Evolutionary conservation across 2,888 invertebrate species (phyloP).

Genomic region (Drosophila neonasuta): DNA sequence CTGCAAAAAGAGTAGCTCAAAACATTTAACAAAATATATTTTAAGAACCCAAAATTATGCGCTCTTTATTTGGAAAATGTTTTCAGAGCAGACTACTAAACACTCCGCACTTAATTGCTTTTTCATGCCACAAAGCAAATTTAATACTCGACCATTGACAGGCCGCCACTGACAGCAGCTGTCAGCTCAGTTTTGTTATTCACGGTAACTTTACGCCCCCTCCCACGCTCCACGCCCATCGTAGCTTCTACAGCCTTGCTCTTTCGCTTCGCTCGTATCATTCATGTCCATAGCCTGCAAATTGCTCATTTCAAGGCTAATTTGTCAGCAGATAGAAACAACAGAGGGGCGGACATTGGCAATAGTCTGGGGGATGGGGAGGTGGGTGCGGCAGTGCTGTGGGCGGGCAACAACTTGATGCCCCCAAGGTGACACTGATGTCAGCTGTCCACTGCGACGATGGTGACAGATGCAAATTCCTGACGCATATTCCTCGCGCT

Average conservation of each 20-base stretch:
- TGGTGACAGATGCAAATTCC: slow-evolving; percentile 62
- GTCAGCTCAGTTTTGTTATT: slow-evolving; percentile 69
- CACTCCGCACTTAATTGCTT: slow-evolving; percentile 68
- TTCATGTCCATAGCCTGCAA: slow-evolving; percentile 60
- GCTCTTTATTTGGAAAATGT: not conserved
- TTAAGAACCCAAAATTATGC: not conserved
- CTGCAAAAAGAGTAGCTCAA: slow-evolving; percentile 12
- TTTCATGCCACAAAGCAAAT: slow-evolving; percentile 73
- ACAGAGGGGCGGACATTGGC: slow-evolving; percentile 34
- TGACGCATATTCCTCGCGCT: slow-evolving; percentile 29
- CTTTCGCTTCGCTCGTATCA: slow-evolving; percentile 7
- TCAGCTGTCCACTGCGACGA: slow-evolving; percentile 18
- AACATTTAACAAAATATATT: slow-evolving; percentile 1
- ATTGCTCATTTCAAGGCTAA: slow-evolving; percentile 80
- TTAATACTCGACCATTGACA: slow-evolving; percentile 69
- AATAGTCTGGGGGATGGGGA: slow-evolving; percentile 29
- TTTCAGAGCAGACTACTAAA: slow-evolving; percentile 34
- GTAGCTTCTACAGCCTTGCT: not conserved
- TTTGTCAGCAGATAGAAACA: slow-evolving; percentile 70
- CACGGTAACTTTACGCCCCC: slow-evolving; percentile 47
- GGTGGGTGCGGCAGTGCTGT: not conserved
- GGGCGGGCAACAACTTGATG: slow-evolving; percentile 9
- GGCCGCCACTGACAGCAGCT: slow-evolving; percentile 71
- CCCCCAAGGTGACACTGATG: slow-evolving; percentile 37
- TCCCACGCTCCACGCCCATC: slow-evolving; percentile 9